Evolutionary conservation across 2,113 vertebrate genomes (phyloP).

Genomic region (Lota lota): DNA sequence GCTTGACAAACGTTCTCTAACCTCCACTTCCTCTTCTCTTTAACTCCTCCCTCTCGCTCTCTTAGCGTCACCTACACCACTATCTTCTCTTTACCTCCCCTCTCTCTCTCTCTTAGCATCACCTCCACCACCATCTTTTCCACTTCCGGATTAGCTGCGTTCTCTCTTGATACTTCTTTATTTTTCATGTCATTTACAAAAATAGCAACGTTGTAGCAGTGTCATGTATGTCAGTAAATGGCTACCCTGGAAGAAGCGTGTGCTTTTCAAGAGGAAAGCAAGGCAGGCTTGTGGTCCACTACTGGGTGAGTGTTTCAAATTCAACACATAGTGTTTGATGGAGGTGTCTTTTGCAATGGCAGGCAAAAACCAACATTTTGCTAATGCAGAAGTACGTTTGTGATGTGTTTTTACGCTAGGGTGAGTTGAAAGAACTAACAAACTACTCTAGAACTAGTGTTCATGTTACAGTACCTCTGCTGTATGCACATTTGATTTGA

Average conservation of each 20-base stretch:
- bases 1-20: constrained; percentile 22
- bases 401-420: too few relatives aligned
- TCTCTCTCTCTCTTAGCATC: constrained; percentile 25
- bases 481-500: too few relatives aligned
- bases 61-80: not conserved
- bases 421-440: too few relatives aligned
- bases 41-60: constrained; percentile 26
- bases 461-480: too few relatives aligned
- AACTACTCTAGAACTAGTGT: too few relatives aligned
- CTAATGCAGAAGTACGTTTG: too few relatives aligned
- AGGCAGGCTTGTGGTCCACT: constrained; percentile 38
- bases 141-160: constrained; percentile 51
- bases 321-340: not conserved
- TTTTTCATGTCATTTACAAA: not conserved
- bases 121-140: constrained; percentile 39
- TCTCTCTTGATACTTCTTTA: constrained; percentile 13
- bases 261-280: constrained; percentile 58
- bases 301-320: constrained; percentile 54
- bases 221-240: constrained; percentile 70
- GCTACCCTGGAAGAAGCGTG: constrained; percentile 65
- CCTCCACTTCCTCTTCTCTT: constrained; percentile 63
- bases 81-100: constrained; percentile 5
- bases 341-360: too few relatives aligned
- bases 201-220: not conserved
- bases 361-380: too few relatives aligned